These are phyloP conservation scores for Heterohyrax brucei DNA, from an alignment of 2,797 vertebrate genomes.

Conservation along the genomic window DNA sequence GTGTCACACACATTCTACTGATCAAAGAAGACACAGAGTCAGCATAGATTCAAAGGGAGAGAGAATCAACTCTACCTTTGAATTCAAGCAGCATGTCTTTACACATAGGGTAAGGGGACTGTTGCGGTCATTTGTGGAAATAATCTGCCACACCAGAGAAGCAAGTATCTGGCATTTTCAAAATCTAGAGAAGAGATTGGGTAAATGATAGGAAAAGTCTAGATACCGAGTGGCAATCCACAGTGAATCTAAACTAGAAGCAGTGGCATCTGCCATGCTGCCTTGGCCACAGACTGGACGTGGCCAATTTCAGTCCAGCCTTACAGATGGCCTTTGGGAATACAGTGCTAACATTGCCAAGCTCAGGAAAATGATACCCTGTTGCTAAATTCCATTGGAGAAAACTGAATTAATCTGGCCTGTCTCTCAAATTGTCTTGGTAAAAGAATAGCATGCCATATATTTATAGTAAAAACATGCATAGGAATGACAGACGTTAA, in stretches of 20 bases:
- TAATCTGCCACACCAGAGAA: not conserved
- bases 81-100: not conserved
- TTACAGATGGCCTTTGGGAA: not conserved
- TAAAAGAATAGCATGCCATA: not conserved
- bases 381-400: not conserved
- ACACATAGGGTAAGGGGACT: not conserved
- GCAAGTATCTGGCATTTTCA: not conserved
- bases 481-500: not conserved
- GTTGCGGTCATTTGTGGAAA: not conserved
- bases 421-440: conserved; percentile 12
- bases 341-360: not conserved
- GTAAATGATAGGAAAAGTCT: not conserved
- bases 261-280: not conserved
- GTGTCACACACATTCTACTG: not conserved
- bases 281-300: not conserved
- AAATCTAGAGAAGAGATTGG: too few species aligned
- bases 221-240: too few species aligned
- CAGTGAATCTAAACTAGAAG: not conserved
- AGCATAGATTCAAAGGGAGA: not conserved
- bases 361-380: not conserved
- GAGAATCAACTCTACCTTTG: not conserved
- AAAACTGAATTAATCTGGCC: not conserved
- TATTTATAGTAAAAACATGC: not conserved
- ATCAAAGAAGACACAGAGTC: not conserved
- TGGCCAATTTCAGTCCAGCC: not conserved